phyloP scores from a whole-genome alignment of 2,797 vertebrate species.

The Odontamblyopus lacepedii region DNA sequence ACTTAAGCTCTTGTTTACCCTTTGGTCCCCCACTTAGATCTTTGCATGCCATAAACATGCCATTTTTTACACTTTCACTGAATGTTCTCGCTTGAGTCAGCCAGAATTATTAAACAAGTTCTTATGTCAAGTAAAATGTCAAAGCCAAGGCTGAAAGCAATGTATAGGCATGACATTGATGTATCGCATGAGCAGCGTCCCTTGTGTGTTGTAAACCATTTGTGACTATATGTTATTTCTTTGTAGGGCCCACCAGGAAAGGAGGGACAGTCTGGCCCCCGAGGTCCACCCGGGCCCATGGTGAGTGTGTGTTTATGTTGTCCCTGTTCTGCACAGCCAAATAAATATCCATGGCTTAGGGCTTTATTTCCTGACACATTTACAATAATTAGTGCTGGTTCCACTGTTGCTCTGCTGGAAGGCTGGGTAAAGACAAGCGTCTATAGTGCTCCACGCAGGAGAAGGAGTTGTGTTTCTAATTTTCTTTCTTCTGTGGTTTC shows the following conservation, averaged over 20 bases:
- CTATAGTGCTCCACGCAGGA: conserved; percentile 29
- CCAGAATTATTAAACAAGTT: conserved; percentile 18
- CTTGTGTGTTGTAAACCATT: conserved; percentile 51
- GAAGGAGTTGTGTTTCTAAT: conserved; percentile 51
- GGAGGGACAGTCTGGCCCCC: conserved; percentile 92
- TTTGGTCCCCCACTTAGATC: conserved; percentile 27
- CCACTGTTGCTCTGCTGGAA: conserved; percentile 47
- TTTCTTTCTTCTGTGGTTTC: conserved; percentile 62
- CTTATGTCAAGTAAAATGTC: conserved; percentile 30
- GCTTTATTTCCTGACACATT: conserved; percentile 54
- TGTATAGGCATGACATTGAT: conserved; percentile 54
- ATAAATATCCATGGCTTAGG: conserved; percentile 36
- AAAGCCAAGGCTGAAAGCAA: conserved; percentile 27
- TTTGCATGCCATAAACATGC: conserved; percentile 3
- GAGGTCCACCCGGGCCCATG: conserved; percentile 91
- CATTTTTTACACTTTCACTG: conserved; percentile 6
- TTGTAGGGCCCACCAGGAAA: conserved; percentile 94
- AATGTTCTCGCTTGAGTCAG: conserved; percentile 43
- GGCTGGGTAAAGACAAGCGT: conserved; percentile 40
- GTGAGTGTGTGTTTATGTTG: conserved; percentile 72
- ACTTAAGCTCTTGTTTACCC: conserved; percentile 24
- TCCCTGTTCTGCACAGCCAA: conserved; percentile 34
- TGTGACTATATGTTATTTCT: conserved; percentile 66
- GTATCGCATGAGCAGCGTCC: conserved; percentile 46
- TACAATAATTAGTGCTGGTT: conserved; percentile 55